Base-by-base conservation (phyloP, 37 sponge, comb jelly and placozoan species). In the Halisarca cf. caerulea region DNA sequence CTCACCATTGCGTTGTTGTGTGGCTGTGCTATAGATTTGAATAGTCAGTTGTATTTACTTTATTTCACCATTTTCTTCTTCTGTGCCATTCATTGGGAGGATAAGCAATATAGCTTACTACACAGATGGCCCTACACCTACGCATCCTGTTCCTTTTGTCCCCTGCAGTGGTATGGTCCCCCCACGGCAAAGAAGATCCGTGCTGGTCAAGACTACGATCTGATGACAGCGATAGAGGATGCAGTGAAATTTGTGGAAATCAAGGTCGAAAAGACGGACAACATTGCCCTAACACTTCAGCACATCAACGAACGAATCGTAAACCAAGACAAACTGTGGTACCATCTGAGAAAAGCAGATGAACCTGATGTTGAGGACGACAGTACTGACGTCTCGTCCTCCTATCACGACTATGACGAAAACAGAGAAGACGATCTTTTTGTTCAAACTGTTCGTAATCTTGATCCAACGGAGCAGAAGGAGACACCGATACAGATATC, bases 281-380 rank as follows among this genome's bases (percentile, higher is more conserved):
- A 74, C 25, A 74, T 74, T 23, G 77, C 77, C 42, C 45, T 74
- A 21, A 74, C 77, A 20, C 77, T 74, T n/a, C 77, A 74, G 45
- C 45, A 44, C 77, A 74, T 74, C 77, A 74, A 74, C 36, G 45
- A 43, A n/a, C 77, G 77, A 17, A 74, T 74, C 24, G 45, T 74
- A 24, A 43, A 74, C 24, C 77, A 74, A 44, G 77, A 74, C 42
- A 37, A 37, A 43, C 45, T 74, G 77, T 74, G 77, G 77, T 74
- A 74, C 77, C 77, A 74, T 44, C 44, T 74, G 45, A 37, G 77
- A 23, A 32, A 74, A 15, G n/a, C 42, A n/a, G 45, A 74, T 38
- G 77, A 74, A 74, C 77, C 42, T 23, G 69, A 68, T 4, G 69
- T 68, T 1, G 69, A 28, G 17, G 69, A 68, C 33, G 42, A 41